Evolutionary conservation across 2,113 vertebrate genomes (phyloP), one percentile per base, ranked within the genome.

Genomic region (Dryoscopus gambensis): DNA sequence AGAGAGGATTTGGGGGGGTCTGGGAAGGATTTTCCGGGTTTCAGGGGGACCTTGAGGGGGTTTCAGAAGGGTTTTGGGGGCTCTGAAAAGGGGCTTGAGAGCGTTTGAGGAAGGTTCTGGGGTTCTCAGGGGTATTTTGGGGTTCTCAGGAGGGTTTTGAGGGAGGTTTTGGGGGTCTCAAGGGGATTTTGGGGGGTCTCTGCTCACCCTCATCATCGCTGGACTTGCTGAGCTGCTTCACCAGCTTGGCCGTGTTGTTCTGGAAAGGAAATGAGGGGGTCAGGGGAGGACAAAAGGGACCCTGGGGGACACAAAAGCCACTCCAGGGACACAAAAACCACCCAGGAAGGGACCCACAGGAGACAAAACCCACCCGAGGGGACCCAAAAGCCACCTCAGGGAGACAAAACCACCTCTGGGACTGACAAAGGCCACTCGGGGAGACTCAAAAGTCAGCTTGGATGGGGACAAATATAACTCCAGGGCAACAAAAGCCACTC

Each of bases 171-270:
- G 56, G 33, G 33, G 20, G 53, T 33, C 31, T 13, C 53, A 21
- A 9, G 31, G 7, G 33, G 33, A 57, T n/a, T 57, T 57, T 15
- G 31, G 30, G 53, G 27, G 2, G 14, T 53, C 37, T 15, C 9
- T 13, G 27, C 42, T 75, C 60, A 99, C 99, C 99, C 97, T 99
- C 99, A 40, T 99, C 99, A 2, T 99, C 99, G 4, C 98, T 99
- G 5, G 97, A 98, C 89, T 99, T 99, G 97, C 99, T 99, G 81
- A 99, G 98, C 57, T 99, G 99, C 93, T 99, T 99, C 91, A 99
- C 99, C 97, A 99, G 95, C 93, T 99, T 99, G 44, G 99, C 99
- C 5, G 99, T 99, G 97, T 99, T 99, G 96, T 99, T 99, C 99
- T 99, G 95, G 7, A 37, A 93, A 21, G 94, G 37, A 11, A 52